Base-by-base conservation (phyloP, 1,140 invertebrate species). In the Varroa destructor region DNA sequence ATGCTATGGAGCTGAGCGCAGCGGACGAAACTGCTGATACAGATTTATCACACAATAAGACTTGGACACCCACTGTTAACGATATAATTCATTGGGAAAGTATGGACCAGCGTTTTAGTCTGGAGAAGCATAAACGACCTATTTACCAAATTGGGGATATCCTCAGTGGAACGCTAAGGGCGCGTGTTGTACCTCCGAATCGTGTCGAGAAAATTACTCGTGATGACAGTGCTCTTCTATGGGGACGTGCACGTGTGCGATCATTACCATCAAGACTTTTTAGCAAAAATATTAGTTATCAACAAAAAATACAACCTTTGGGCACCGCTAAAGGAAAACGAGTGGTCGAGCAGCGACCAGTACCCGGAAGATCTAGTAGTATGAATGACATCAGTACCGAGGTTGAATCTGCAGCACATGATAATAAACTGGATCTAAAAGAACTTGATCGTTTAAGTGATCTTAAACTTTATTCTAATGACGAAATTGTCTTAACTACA, bases 151-250 rank as follows among this genome's bases (percentile, higher is more conserved):
- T 67, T 67, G 61, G 61, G 14, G 61, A 67, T 14, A 67, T 67
- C 46, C 61, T 67, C 12, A 67, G 46, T 37, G 10, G 61, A 12
- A 40, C 12, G 5, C 40, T 67, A 5, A 40, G 61, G 46, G 61
- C 61, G 14, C 61, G 61, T 43, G 61, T 67, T 46, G 46, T 67
- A 12, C 61, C 61, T 40, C 61, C 61, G 12, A 67, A 67, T 37
- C 61, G 61, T 12, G 46, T 67, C 61, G 61, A 67, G 37, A 67
- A 67, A 46, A 67, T 67, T 46, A 67, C 61, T 40, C 61, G 61
- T 14, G 61, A 67, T 8, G 61, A 67, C 61, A 67, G 61, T 67
- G 61, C 61, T 12, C 40, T 67, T 40, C 61, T 12, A 8, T 51
- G 46, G 46, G 46, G 46, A 51, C 46, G 46, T 25, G 61, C 40